Base-by-base conservation (phyloP, 2,888 invertebrate genomes). In the Listrodromus nycthemerus region DNA sequence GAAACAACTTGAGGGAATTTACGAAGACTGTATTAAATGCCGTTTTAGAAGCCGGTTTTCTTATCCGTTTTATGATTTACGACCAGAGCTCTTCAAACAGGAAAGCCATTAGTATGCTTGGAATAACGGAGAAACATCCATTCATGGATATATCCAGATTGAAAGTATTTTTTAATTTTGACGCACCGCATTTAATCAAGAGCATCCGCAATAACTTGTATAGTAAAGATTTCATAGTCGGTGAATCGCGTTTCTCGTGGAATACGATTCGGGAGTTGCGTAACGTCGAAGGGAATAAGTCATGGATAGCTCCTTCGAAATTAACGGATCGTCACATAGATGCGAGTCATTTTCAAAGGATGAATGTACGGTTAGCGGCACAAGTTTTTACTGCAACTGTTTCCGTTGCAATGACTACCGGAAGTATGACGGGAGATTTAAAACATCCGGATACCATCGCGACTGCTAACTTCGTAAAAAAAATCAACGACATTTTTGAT, bases 361-460 rank as follows among this genome's bases (percentile, higher is more conserved):
- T 89, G 87, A 86, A 79, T 55, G 87, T 88, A 24, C 81, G 77
- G 24, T 81, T 86, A 24, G 89, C 88, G 7, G n/a, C n/a, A 0
- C 89, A 89, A 85, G 73, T 88, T 75, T 89, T 89, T 45, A 89
- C 89, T 80, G 86, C 87, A 30, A 80, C 88, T 1, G 83, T 88
- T 8, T 73, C 84, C 48, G 71, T 86, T 30, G 88, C 87, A 41
- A 74, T 88, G 55, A 74, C 80, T 58, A 83, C 87, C 3, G 87
- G 79, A 27, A 24, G 24, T 24, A 55, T 55, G 0, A 55, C 21
- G 24, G 55, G 55, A 1, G 21, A 55, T 10, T 21, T 55, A 10
- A 19, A 55, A 24, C 19, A 55, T 55, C 55, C 55, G 6, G 1
- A 1, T 7, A 24, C 7, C 7, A 55, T 6, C 24, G 55, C 55